Base-by-base conservation (phyloP, 2,797 vertebrate species). In the Phoxinus dragarum region DNA sequence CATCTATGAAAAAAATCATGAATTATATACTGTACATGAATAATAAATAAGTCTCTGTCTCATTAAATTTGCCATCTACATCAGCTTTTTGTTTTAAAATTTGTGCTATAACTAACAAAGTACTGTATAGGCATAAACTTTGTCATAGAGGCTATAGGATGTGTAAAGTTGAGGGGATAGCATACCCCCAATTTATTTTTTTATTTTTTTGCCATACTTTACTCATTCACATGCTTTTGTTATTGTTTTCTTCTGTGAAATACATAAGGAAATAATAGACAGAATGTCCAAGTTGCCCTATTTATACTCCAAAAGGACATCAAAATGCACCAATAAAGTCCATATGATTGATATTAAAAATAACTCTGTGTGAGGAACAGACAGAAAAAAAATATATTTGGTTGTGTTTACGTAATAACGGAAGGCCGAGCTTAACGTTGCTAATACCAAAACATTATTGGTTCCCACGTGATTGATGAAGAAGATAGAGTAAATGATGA, bases 1-100 rank as follows among this genome's bases (percentile, higher is more conserved):
- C 56, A 54, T 67, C 27, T 64, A 56, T 52, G 34, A 0, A n/a
- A 69, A 69, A 73, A 75, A 59, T 68, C 69, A 5, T 69, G 36
- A 27, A n/a, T 47, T 27, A 12, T 17, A 54, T 27, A 72, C 34
- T 17, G 44, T 27, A 72, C 34, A n/a, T 42, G 14, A 52, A 40
- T 76, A 19, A 72, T 74, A 73, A 84, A 84, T 36, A 80, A 52
- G 68, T 38, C 9, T 34, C 68, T 23, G 52, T 38, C 6, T 11
- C 17, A 42, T 64, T 59, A 14, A 10, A 47, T 74, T 49, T 23
- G 40, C 23, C 12, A 23, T 38, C 23, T 36, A 38, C 44, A 36
- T 72, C 17, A 61, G 12, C 6, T 21, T 52, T 81, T 44, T 4
- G 14, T 19, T n/a, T 27, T 8, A 9, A 47, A 47, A 27, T 47